Percentiles rank a stretch among this genome's conserved stretches.
These are phyloP conservation scores for Hydrolagus affinis DNA, from an alignment of 2,113 vertebrate species.

Conservation along the genomic window DNA sequence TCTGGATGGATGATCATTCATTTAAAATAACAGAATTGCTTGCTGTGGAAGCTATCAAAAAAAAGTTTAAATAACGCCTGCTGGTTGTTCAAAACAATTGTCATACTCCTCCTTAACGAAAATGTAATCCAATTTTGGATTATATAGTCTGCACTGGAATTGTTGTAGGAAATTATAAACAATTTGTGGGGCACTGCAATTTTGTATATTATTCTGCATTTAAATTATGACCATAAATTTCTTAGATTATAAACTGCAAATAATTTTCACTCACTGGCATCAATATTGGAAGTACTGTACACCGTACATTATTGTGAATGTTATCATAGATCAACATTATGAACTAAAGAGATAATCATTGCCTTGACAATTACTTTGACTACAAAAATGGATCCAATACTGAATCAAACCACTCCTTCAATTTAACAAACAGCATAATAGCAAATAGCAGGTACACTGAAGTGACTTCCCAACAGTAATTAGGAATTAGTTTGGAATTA, in stretches of 20 bases:
- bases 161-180: too few species aligned
- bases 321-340: conserved; percentile 3
- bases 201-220: too few species aligned
- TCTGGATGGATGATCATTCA: not conserved
- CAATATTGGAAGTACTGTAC: not conserved
- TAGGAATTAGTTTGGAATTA: too few species aligned
- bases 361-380: not conserved
- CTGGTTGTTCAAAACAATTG: not conserved
- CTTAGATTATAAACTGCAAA: not conserved
- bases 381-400: not conserved
- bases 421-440: not conserved
- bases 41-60: not conserved
- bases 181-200: too few species aligned
- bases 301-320: not conserved
- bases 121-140: not conserved
- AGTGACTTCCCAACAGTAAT: not conserved
- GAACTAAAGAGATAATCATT: not conserved
- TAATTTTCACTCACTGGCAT: not conserved
- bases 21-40: not conserved
- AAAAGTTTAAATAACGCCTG: not conserved
- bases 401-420: not conserved
- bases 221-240: too few species aligned
- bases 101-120: not conserved
- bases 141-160: too few species aligned
- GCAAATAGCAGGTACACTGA: not conserved